A percentile compares a stretch with the other conserved stretches of the same genome.
Conservation (phyloP, 2,113 vertebrate species). For the Chaenocephalus aceratus region DNA sequence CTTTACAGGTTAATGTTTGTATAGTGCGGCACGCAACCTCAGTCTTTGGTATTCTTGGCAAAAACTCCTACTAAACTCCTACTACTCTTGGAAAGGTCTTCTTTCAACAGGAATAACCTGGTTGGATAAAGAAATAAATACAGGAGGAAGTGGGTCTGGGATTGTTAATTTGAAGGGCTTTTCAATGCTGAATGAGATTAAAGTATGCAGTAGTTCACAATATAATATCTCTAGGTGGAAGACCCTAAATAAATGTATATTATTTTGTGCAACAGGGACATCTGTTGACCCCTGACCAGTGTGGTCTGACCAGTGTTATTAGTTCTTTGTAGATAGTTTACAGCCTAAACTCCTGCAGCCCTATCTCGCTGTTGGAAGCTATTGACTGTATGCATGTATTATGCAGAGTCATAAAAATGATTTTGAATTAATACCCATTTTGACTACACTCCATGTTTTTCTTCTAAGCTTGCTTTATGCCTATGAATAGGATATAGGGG, state of each 20-base stretch:
- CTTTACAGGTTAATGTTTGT: not conserved
- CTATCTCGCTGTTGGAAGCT: not conserved
- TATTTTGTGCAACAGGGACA: not conserved
- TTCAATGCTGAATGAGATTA: not conserved
- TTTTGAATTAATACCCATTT: no score
- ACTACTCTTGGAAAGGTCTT: no score
- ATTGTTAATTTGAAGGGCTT: not conserved
- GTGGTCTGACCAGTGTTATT: not conserved
- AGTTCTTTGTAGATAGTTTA: not conserved
- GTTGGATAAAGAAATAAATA: no score
- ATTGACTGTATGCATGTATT: not conserved
- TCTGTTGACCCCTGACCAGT: not conserved
- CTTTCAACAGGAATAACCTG: no score
- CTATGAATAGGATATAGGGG: constrained; percentile 50
- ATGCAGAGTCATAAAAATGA: not conserved
- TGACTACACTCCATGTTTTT: no score
- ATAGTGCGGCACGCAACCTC: not conserved
- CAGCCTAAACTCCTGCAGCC: not conserved
- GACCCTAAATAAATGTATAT: not conserved
- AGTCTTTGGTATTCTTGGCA: no score
- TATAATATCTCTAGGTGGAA: not conserved
- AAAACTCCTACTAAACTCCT: no score
- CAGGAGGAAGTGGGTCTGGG: not conserved
- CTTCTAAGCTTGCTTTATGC: not conserved
- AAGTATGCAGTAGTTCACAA: not conserved